Evolutionary conservation across 2,888 invertebrate species (phyloP).

Genomic region (Papilio gigon): DNA sequence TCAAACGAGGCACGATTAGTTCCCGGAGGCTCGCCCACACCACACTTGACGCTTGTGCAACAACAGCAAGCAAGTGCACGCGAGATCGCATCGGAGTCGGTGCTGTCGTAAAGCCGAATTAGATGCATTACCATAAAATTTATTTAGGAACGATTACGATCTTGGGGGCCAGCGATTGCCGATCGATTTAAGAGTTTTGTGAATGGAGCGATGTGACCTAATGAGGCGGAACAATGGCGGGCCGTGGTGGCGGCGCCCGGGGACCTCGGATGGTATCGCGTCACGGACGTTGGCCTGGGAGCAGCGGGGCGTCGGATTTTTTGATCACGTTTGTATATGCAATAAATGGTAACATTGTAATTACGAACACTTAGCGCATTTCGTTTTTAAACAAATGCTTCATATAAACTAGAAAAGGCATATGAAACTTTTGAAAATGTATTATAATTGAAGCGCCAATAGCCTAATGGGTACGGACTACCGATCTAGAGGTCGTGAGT

Average conservation of each 20-base stretch:
- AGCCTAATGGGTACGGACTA: too few species aligned
- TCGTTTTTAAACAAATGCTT: background rate
- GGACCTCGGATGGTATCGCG: conserved; percentile 66
- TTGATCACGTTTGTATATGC: conserved; percentile 38
- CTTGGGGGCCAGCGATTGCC: conserved; percentile 43
- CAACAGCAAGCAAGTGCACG: conserved; percentile 43
- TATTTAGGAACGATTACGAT: conserved; percentile 60
- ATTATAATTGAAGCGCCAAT: too few species aligned
- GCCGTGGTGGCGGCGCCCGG: conserved; percentile 63
- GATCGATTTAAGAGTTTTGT: conserved; percentile 51
- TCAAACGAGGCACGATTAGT: conserved; percentile 43
- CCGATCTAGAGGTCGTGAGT: too few species aligned
- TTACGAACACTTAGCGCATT: background rate
- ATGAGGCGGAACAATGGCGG: conserved; percentile 68
- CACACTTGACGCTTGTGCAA: conserved; percentile 70
- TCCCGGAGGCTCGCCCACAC: conserved; percentile 60
- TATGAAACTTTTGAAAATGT: background rate
- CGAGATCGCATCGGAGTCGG: conserved; percentile 59
- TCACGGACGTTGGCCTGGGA: conserved; percentile 50
- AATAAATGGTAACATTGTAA: conserved; percentile 28
- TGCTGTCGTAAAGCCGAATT: conserved; percentile 59
- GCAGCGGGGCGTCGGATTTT: conserved; percentile 58
- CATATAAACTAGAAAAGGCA: background rate
- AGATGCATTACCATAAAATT: conserved; percentile 70
- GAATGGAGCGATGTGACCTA: conserved; percentile 53